phyloP scores from a whole-genome alignment of 2,888 invertebrate species.

The Aricia artaxerxes region DNA sequence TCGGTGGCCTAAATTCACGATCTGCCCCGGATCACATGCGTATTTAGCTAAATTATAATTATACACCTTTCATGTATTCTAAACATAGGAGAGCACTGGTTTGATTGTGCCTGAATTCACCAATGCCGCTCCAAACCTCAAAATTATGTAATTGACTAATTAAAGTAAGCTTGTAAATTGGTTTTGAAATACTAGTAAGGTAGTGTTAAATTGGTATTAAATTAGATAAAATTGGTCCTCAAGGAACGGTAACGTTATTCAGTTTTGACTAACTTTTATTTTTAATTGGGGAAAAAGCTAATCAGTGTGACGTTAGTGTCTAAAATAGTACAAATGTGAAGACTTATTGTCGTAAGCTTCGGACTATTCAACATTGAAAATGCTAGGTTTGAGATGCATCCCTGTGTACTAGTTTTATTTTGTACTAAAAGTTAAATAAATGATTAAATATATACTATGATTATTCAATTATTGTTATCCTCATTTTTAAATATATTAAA shows the following conservation, averaged over 20 bases:
- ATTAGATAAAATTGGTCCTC: conserved; percentile 62
- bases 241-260: conserved; percentile 79
- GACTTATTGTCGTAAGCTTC: conserved; percentile 82
- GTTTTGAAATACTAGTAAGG: conserved; percentile 65
- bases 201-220: conserved; percentile 62
- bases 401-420: conserved; percentile 82
- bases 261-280: conserved; percentile 73
- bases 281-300: conserved; percentile 75
- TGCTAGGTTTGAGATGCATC: conserved; percentile 81
- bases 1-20: conserved; percentile 36
- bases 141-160: conserved; percentile 69
- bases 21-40: background rate
- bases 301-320: conserved; percentile 79
- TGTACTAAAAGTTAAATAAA: conserved; percentile 82
- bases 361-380: conserved; percentile 80
- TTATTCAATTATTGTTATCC: background rate
- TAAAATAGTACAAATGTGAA: conserved; percentile 82
- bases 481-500: background rate
- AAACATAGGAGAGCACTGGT: conserved; percentile 75
- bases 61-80: conserved; percentile 61
- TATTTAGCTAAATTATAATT: conserved; percentile 26
- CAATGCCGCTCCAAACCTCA: conserved; percentile 80
- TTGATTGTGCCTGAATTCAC: conserved; percentile 78
- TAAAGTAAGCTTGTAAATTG: conserved; percentile 63
- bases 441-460: conserved; percentile 64